Conservation (phyloP, 1,140 invertebrate species). For the Drosophila repleta region DNA sequence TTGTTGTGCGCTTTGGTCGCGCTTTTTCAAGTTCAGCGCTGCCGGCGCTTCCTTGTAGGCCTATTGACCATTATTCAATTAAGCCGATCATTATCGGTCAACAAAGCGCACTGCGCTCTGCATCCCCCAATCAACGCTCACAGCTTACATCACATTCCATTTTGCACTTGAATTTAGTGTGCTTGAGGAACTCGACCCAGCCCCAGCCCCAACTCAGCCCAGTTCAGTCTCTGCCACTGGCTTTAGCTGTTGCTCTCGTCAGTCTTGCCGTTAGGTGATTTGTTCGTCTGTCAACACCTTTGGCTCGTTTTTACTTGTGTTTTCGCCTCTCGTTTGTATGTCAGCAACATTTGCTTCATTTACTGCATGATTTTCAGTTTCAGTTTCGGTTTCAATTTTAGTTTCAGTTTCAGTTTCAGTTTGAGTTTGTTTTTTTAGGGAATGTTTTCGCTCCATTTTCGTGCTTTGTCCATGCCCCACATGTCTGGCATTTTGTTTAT, state of each 20-base stretch:
- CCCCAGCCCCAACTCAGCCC: background rate
- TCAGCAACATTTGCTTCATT: constrained; percentile 73
- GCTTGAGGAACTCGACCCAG: constrained; percentile 17
- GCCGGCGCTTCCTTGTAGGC: constrained; percentile 69
- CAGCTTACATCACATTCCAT: constrained; percentile 46
- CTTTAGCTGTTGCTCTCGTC: background rate
- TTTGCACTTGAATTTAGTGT: constrained; percentile 60
- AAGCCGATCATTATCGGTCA: constrained; percentile 62
- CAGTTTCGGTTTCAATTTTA: constrained; percentile 40
- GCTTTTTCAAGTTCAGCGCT: constrained; percentile 55
- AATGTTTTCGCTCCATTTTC: constrained; percentile 40
- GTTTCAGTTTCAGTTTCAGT: constrained; percentile 17
- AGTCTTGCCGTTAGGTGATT: constrained; percentile 52
- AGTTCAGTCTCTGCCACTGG: background rate
- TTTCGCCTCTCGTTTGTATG: constrained; percentile 53
- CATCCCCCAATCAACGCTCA: constrained; percentile 15
- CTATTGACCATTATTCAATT: constrained; percentile 65
- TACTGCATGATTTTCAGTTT: constrained; percentile 72
- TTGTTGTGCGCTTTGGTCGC: constrained; percentile 3
- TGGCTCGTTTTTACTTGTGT: constrained; percentile 17
- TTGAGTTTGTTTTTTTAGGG: constrained; percentile 20
- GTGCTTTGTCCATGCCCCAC: constrained; percentile 44
- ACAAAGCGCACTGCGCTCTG: background rate
- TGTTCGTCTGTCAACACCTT: constrained; percentile 62
- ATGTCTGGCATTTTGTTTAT: constrained; percentile 34